These are phyloP conservation scores for Oscheius sp. DNA, from an alignment of 2,888 invertebrate species.

Conservation along the genomic window DNA sequence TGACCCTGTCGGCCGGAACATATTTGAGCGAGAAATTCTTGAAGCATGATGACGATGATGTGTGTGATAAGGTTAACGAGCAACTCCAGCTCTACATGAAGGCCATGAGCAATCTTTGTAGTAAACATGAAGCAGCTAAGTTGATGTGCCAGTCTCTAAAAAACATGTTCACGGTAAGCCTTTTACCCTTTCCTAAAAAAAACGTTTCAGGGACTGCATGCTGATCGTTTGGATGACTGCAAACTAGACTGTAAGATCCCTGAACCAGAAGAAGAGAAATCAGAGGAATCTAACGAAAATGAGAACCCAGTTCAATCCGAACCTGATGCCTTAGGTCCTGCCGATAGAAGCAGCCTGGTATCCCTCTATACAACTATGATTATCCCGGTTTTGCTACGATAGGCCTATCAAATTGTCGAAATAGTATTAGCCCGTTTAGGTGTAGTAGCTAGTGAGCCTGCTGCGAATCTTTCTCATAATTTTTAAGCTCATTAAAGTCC, in stretches of 20 bases:
- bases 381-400: constrained; percentile 18
- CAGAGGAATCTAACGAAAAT: constrained; percentile 19
- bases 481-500: constrained; percentile 7
- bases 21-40: constrained; percentile 69
- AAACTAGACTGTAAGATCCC: constrained; percentile 59
- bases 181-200: background rate
- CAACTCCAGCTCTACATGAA: constrained; percentile 64
- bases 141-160: constrained; percentile 67
- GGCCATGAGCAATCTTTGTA: constrained; percentile 64
- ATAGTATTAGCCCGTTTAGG: constrained; percentile 3
- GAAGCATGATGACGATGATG: constrained; percentile 59
- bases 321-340: constrained; percentile 42
- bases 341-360: constrained; percentile 23
- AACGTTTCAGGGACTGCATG: constrained; percentile 62
- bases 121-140: constrained; percentile 62
- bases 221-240: constrained; percentile 63
- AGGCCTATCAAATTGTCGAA: constrained; percentile 1
- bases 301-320: constrained; percentile 37
- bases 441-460: constrained; percentile 10
- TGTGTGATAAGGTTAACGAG: constrained; percentile 59
- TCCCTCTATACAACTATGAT: background rate
- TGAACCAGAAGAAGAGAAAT: constrained; percentile 16
- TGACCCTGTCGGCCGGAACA: constrained; percentile 69
- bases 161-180: constrained; percentile 64
- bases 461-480: constrained; percentile 21